These are phyloP conservation scores for Myiagra hebetior DNA, from an alignment of 2,113 vertebrate species.

Conservation along the genomic window DNA sequence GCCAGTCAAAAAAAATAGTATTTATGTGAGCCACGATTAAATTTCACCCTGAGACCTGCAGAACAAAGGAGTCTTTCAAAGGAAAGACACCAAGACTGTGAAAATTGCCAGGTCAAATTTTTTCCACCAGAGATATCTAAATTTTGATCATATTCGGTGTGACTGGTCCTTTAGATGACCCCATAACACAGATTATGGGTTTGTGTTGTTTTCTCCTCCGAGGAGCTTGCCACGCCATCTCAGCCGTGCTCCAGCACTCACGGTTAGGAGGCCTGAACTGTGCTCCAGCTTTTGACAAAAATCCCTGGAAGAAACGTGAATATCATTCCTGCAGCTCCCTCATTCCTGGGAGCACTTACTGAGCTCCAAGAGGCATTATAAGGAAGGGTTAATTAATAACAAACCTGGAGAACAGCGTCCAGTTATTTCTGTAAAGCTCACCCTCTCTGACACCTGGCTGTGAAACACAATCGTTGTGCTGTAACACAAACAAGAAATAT, in stretches of 20 bases:
- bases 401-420: background rate
- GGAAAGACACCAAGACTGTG: background rate
- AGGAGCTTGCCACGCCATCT: background rate
- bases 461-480: background rate
- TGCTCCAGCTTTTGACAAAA: background rate
- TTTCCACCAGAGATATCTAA: constrained; percentile 11
- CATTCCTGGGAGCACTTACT: background rate
- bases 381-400: background rate
- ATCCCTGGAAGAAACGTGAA: background rate
- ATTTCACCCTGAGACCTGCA: background rate
- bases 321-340: background rate
- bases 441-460: background rate
- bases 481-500: background rate
- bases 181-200: background rate
- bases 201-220: background rate
- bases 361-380: background rate
- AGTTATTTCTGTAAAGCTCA: background rate
- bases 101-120: constrained; percentile 32
- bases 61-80: constrained; percentile 8
- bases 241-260: background rate
- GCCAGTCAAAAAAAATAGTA: background rate
- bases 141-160: background rate
- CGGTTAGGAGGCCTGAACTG: fast-evolving
- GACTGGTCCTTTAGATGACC: constrained; percentile 13
- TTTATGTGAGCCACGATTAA: background rate